phyloP scores from a whole-genome alignment of 30 jellyfish, hydroid and myxozoan genomes.

The Aurelia aurita complex sp. Pacific region DNA sequence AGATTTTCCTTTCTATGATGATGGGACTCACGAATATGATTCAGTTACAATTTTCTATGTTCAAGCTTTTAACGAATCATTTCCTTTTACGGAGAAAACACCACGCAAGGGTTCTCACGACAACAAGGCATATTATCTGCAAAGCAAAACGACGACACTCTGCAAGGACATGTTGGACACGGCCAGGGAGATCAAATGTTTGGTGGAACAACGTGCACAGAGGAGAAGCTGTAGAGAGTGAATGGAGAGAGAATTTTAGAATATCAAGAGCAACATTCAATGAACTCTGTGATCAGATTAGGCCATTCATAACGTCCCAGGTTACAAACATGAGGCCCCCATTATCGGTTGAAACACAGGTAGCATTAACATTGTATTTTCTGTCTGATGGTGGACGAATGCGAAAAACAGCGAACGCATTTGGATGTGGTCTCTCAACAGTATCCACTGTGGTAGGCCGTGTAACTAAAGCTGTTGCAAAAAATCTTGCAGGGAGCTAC shows the following conservation, averaged over 20 bases:
- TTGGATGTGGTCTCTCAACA: slow-evolving; percentile 24
- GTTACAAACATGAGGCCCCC: slow-evolving; percentile 30
- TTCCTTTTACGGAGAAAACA: too few relatives aligned
- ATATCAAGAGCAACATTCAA: slow-evolving; percentile 4
- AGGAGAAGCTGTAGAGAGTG: background rate
- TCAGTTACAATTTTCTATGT: too few relatives aligned
- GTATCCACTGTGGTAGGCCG: slow-evolving; percentile 3
- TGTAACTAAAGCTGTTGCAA: slow-evolving; percentile 7
- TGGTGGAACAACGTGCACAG: too few relatives aligned
- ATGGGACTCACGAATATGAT: too few relatives aligned
- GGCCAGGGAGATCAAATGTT: too few relatives aligned
- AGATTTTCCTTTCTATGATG: too few relatives aligned
- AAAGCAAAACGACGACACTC: too few relatives aligned
- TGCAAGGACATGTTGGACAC: too few relatives aligned
- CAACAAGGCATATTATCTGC: too few relatives aligned
- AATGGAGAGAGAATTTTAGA: slow-evolving; percentile 38
- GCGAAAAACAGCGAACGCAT: slow-evolving; percentile 54
- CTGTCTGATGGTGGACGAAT: slow-evolving; percentile 60
- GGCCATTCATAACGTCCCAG: slow-evolving; percentile 7
- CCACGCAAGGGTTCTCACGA: too few relatives aligned
- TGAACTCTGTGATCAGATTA: background rate
- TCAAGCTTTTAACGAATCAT: too few relatives aligned
- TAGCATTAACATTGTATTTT: slow-evolving; percentile 33
- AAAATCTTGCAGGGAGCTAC: background rate
- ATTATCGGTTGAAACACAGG: slow-evolving; percentile 44